Conservation (phyloP, 64 coral and sea anemone genomes). For the Montipora foliosa region DNA sequence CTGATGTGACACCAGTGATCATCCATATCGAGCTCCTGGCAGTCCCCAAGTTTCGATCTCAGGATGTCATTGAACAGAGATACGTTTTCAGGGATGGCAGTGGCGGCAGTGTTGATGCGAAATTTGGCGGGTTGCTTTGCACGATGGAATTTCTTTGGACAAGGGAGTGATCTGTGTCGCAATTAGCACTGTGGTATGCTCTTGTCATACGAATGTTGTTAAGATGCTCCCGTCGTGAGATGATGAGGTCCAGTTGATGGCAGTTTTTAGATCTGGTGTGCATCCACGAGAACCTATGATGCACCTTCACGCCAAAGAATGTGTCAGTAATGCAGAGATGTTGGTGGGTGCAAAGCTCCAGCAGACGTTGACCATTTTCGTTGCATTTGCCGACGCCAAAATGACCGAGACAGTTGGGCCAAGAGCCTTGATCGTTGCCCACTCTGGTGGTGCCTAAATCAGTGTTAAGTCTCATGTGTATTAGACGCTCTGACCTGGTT, state of each 20-base stretch:
- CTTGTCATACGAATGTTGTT: conserved; percentile 16
- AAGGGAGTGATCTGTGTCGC: conserved; percentile 35
- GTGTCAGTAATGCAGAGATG: conserved; percentile 3
- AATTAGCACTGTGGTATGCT: conserved; percentile 46
- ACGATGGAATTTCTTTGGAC: conserved; percentile 35
- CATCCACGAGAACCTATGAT: background rate
- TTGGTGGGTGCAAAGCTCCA: conserved; percentile 9
- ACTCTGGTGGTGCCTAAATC: background rate
- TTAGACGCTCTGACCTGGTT: background rate
- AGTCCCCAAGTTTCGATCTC: background rate
- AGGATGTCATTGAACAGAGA: too few species aligned
- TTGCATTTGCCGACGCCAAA: background rate
- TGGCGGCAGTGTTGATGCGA: conserved; percentile 47
- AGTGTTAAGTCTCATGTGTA: background rate
- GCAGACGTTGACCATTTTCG: background rate
- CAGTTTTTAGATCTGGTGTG: background rate
- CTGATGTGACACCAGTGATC: background rate
- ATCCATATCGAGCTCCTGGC: background rate
- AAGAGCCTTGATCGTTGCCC: background rate
- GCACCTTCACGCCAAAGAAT: background rate
- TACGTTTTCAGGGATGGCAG: background rate
- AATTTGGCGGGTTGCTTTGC: conserved; percentile 31
- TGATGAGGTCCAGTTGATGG: conserved; percentile 37
- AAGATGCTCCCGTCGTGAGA: background rate
- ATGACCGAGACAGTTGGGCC: background rate